Evolutionary conservation across 2,113 vertebrate species (phyloP).

Genomic region (Hippocampus guttulatus): DNA sequence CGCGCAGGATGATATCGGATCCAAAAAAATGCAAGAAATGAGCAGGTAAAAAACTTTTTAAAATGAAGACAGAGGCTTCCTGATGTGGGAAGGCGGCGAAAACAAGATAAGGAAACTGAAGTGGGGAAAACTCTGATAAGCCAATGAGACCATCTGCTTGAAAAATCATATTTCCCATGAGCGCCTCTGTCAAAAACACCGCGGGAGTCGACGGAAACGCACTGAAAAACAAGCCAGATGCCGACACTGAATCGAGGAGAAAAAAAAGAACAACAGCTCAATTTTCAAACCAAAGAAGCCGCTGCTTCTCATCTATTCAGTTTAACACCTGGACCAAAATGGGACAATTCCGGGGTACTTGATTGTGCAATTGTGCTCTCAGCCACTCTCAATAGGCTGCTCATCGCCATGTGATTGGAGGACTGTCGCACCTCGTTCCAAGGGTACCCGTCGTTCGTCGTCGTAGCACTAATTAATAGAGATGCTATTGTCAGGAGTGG

Average conservation of each 20-base stretch:
- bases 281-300: slow-evolving; percentile 7
- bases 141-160: slow-evolving; percentile 47
- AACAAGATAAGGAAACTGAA: slow-evolving; percentile 6
- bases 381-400: not conserved
- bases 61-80: slow-evolving; percentile 26
- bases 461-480: not conserved
- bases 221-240: slow-evolving; percentile 22
- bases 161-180: slow-evolving; percentile 45
- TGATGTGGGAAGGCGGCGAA: slow-evolving; percentile 9
- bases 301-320: not conserved
- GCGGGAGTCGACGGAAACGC: slow-evolving; percentile 24
- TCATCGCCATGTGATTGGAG: too few species aligned
- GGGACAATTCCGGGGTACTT: not conserved
- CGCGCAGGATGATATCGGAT: slow-evolving; percentile 21
- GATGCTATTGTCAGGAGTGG: too few species aligned
- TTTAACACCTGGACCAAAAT: not conserved
- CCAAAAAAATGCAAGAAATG: slow-evolving; percentile 19
- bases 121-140: slow-evolving; percentile 24
- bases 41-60: slow-evolving; percentile 3
- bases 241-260: slow-evolving; percentile 4
- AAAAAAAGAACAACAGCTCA: not conserved
- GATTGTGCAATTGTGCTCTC: not conserved
- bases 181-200: slow-evolving; percentile 26
- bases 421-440: not conserved
- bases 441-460: too few species aligned